Conservation (phyloP, 2,113 vertebrate species). For the Odocoileus virginianus region DNA sequence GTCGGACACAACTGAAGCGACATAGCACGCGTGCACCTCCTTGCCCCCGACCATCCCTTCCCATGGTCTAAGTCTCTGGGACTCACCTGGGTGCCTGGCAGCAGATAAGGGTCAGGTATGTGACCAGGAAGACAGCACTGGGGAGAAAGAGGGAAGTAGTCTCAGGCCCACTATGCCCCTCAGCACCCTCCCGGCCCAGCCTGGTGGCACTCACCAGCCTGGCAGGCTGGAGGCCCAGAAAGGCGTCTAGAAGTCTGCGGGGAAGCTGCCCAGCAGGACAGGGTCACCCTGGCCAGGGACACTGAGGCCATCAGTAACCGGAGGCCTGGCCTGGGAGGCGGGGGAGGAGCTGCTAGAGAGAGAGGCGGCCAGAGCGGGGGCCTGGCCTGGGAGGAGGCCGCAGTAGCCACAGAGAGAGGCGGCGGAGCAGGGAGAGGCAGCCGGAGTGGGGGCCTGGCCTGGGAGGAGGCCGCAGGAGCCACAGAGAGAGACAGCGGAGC, state of each 20-base stretch:
- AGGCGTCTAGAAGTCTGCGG: neutral
- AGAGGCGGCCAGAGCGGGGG: neutral
- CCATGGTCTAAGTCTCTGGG: neutral
- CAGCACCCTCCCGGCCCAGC: accelerated
- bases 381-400: neutral
- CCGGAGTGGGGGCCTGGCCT: accelerated
- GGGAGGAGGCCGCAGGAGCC: no score
- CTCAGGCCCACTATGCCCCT: neutral
- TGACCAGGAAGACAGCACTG: slow-evolving; percentile 89
- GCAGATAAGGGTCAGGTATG: slow-evolving; percentile 90
- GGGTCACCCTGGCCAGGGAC: neutral
- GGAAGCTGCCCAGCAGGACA: neutral
- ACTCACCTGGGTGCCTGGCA: slow-evolving; percentile 93
- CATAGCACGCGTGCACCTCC: neutral
- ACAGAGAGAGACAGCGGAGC: accelerated
- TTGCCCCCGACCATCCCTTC: neutral
- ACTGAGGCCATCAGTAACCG: neutral
- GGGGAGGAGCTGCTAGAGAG: neutral
- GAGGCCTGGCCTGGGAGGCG: neutral
- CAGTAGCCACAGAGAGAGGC: neutral
- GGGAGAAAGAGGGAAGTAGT: slow-evolving; percentile 22
- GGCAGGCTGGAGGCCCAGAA: neutral
- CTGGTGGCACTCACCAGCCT: neutral
- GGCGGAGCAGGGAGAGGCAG: no score
- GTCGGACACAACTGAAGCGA: neutral